A percentile compares a stretch with the other conserved stretches of the same genome.
Evolutionary conservation across 2,797 vertebrate species (phyloP).

Genomic region (Hydrophis major): DNA sequence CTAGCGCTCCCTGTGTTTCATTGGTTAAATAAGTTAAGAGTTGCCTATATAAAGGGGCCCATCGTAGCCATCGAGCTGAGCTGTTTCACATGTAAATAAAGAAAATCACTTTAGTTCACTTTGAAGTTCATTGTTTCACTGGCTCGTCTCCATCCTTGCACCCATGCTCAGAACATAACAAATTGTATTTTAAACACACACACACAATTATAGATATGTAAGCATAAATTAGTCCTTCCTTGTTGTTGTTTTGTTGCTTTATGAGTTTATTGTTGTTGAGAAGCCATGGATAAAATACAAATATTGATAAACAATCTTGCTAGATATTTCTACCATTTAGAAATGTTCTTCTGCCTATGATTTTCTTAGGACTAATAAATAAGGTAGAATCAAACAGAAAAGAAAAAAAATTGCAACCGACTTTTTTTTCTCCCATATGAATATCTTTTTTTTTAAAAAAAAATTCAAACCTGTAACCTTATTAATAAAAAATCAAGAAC

Average conservation of each 20-base stretch:
- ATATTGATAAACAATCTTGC: background rate
- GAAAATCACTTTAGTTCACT: too few species aligned
- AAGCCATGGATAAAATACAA: background rate
- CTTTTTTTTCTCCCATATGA: background rate
- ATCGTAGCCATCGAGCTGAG: too few species aligned
- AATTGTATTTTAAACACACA: background rate
- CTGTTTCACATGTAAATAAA: too few species aligned
- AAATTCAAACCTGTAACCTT: background rate
- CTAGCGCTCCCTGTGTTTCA: too few species aligned
- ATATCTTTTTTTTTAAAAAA: background rate
- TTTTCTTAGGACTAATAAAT: background rate
- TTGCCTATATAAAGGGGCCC: too few species aligned
- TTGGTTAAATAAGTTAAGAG: too few species aligned
- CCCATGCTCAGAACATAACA: too few species aligned
- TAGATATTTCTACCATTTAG: background rate
- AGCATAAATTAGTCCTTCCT: background rate
- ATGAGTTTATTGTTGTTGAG: background rate
- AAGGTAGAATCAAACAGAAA: background rate
- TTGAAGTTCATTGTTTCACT: too few species aligned
- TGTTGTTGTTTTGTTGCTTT: background rate
- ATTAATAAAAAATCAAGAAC: background rate
- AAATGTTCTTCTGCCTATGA: background rate
- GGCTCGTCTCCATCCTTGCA: too few species aligned
- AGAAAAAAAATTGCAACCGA: background rate
- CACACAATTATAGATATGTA: background rate